Conservation (phyloP, 1,140 invertebrate genomes). For the silkworm (Bombyx mori) region DNA sequence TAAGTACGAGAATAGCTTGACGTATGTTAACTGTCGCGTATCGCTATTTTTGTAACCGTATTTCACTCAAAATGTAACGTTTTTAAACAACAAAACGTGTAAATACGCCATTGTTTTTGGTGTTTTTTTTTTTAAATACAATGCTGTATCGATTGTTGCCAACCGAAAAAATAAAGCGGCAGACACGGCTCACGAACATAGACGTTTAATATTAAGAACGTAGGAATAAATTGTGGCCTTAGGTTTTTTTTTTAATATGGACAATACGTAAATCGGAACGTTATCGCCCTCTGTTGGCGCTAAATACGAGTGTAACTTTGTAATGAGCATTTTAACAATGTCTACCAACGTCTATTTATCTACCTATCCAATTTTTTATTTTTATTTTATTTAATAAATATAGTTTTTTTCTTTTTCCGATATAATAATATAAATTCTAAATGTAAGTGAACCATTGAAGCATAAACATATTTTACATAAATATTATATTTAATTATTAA, state of each 20-base stretch:
- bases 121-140: conserved; percentile 25
- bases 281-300: no score
- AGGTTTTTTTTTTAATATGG: conserved; percentile 35
- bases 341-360: neutral
- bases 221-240: conserved; percentile 68
- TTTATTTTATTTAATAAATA: conserved; percentile 53
- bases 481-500: conserved; percentile 72
- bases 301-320: conserved; percentile 4
- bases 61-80: no score
- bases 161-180: neutral
- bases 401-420: conserved; percentile 44
- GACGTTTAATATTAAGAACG: conserved; percentile 43
- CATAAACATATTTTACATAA: conserved; percentile 70
- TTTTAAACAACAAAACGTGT: conserved; percentile 17
- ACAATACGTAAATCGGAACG: conserved; percentile 12
- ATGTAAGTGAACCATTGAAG: conserved; percentile 68
- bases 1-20: no score
- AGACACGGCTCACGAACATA: conserved; percentile 30
- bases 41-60: no score
- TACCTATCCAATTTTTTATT: conserved; percentile 29
- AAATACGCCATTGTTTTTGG: conserved; percentile 28
- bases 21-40: no score
- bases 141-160: conserved; percentile 6
- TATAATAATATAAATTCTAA: conserved; percentile 69
- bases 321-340: conserved; percentile 12